Conservation (phyloP, 2,797 vertebrate genomes). For the Petrocephalus schoutedeni region DNA sequence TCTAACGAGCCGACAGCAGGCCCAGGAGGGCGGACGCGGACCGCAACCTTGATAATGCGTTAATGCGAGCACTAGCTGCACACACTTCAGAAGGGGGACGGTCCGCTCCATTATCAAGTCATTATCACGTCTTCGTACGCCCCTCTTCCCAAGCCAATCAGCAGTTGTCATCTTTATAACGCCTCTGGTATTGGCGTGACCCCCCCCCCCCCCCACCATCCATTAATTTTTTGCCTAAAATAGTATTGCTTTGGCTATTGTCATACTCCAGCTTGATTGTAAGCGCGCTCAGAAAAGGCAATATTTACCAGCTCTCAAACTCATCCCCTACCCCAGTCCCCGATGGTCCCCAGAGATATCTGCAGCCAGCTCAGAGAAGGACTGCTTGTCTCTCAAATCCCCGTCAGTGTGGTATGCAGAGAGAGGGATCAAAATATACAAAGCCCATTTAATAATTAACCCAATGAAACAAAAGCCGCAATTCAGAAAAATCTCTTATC, state of each 20-base stretch:
- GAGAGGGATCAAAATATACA: not conserved
- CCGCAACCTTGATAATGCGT: not conserved
- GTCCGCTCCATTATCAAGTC: not conserved
- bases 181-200: not conserved
- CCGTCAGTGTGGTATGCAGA: not conserved
- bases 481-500: not conserved
- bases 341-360: not conserved
- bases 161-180: not conserved
- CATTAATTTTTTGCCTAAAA: not conserved
- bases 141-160: not conserved
- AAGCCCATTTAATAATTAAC: not conserved
- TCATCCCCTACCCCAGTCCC: not conserved
- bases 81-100: not conserved
- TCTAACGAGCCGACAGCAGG: not conserved
- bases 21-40: not conserved
- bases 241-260: not conserved
- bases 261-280: not conserved
- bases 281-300: not conserved
- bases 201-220: not conserved
- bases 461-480: not conserved
- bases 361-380: not conserved
- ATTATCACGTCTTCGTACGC: not conserved
- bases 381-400: not conserved
- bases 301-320: not conserved
- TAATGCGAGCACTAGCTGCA: not conserved